phyloP scores from a whole-genome alignment of 2,797 vertebrate species.

The Bovichtus diacanthus region DNA sequence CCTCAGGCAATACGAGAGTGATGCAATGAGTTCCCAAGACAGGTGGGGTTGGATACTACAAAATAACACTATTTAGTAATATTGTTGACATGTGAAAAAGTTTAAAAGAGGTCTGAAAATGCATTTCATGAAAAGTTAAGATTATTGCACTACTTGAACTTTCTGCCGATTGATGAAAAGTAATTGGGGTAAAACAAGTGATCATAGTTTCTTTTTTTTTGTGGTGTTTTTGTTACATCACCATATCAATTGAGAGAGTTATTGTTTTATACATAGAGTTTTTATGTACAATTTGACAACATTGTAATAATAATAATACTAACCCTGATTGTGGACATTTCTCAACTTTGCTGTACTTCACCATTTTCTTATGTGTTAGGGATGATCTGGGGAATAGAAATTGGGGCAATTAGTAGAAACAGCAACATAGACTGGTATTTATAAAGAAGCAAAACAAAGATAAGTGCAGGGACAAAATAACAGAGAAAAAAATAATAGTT shows the following conservation, averaged over 20 bases:
- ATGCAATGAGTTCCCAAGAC: constrained; percentile 56
- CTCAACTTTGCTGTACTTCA: constrained; percentile 5
- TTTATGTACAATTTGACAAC: constrained; percentile 13
- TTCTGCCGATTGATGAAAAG: constrained; percentile 26
- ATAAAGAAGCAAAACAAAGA: constrained; percentile 29
- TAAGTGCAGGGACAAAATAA: constrained; percentile 20
- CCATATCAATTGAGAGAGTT: background rate
- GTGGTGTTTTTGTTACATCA: constrained; percentile 14
- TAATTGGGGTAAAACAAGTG: constrained; percentile 3
- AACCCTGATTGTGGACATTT: constrained; percentile 4
- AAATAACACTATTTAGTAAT: constrained; percentile 28
- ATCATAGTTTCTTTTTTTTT: background rate
- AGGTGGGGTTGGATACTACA: constrained; percentile 36
- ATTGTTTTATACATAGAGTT: background rate
- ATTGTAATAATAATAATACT: background rate
- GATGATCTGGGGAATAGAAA: constrained; percentile 17
- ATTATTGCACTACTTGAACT: background rate
- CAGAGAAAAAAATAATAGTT: constrained; percentile 10
- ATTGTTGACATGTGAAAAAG: constrained; percentile 14
- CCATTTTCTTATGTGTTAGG: constrained; percentile 1
- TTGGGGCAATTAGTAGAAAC: constrained; percentile 14
- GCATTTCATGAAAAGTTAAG: background rate
- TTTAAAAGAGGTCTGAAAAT: constrained; percentile 22
- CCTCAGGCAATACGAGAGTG: constrained; percentile 36
- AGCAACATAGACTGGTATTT: constrained; percentile 10